phyloP scores from a whole-genome alignment of 2,888 invertebrate species.

The Oligia strigilis region DNA sequence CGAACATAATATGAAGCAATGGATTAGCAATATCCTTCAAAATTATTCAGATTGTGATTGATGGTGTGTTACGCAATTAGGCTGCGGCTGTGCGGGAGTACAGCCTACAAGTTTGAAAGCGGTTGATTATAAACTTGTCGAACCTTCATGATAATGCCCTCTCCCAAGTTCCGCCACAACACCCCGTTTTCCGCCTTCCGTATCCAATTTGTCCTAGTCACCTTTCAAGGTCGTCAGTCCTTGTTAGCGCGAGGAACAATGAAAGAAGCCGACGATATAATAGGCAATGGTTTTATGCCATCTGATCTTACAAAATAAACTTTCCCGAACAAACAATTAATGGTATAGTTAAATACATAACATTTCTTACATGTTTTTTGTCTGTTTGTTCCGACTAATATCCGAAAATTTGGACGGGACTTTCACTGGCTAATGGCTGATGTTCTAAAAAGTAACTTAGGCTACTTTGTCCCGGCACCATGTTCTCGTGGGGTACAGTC shows the following conservation, averaged over 20 bases:
- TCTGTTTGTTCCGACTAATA: no score
- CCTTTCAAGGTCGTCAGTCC: neutral
- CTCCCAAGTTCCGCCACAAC: neutral
- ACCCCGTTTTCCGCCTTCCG: neutral
- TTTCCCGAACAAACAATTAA: neutral
- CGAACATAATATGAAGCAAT: no score
- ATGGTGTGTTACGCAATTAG: neutral
- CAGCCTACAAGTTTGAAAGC: neutral
- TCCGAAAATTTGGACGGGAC: no score
- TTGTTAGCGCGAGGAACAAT: neutral
- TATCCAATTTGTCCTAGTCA: neutral
- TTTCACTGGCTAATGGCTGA: no score
- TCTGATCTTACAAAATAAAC: neutral
- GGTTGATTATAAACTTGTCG: neutral
- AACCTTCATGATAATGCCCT: neutral
- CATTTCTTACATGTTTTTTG: no score
- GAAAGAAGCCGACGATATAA: neutral
- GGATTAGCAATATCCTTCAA: no score
- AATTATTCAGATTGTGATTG: neutral
- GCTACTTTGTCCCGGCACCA: no score
- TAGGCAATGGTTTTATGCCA: neutral
- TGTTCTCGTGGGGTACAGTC: no score
- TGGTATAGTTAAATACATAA: neutral
- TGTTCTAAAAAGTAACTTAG: no score
- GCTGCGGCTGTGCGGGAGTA: neutral